Evolutionary conservation across 2,888 invertebrate species (phyloP), one percentile per base, ranked within the genome.

Genomic region (Agrochola litura): DNA sequence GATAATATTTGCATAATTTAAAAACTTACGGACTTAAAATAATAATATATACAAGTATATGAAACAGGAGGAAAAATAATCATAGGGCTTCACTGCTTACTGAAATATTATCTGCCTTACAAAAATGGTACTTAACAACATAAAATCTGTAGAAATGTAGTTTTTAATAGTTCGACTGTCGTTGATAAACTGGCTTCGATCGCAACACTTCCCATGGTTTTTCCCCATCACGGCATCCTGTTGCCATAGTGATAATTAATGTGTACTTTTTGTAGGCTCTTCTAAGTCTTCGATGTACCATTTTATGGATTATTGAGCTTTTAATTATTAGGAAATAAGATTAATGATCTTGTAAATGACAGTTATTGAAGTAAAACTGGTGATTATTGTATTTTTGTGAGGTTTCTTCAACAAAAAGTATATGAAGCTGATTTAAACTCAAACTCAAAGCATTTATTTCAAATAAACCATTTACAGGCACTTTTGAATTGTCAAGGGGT

Each of bases 121-220:
- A 56, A 63, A 71, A 74, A 56, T 37, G 16, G 56, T 25, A 60
- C 65, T 58, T 75, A 75, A 76, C 58, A 56, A 14, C 25, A 69
- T 77, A 56, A 77, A 81, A 76, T 81, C 71, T 25, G 67, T 69
- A 74, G 37, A 81, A 78, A 81, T 79, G 68, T 49, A 16, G 73
- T 66, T 82, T 81, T 77, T 86, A 80, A 81, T 73, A 60, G 61
- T 79, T 63, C 63, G 22, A 9, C n/a, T 52, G 54, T 25, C 49
- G 58, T 81, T 46, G 72, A 76, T 76, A 79, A 79, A 84, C 76
- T 73, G 77, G 77, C 69, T 71, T 77, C 61, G 77, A 82, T 66
- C 65, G 52, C 87, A 77, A 76, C 56, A 81, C 79, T 88, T 88
- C 86, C 79, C 88, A 88, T 83, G 81, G 79, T 83, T 88, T 88